These are phyloP conservation scores for Otus sunia DNA, from an alignment of 2,113 vertebrate species.

Conservation along the genomic window DNA sequence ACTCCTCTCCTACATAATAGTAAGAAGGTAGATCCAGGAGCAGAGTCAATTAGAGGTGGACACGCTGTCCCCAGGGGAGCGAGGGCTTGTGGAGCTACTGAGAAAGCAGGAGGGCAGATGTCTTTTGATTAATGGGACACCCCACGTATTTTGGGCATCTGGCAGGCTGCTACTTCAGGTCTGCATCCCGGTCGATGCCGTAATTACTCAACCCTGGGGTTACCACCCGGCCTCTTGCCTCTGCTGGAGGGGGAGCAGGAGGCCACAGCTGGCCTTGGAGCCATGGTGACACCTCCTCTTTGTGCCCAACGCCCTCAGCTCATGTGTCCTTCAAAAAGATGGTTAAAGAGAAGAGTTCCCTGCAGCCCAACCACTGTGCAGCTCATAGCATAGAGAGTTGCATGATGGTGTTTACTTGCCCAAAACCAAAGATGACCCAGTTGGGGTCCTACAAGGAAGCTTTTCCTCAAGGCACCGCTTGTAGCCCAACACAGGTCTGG, in stretches of 20 bases:
- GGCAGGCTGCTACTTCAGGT: neutral
- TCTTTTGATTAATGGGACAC: neutral
- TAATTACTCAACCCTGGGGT: neutral
- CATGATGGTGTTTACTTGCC: fast-evolving
- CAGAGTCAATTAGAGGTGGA: neutral
- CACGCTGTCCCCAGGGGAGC: neutral
- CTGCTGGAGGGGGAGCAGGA: neutral
- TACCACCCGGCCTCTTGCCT: neutral
- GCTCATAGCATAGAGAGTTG: neutral
- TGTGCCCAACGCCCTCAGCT: neutral
- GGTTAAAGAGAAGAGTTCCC: neutral
- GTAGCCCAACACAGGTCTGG: neutral
- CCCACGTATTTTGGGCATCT: neutral
- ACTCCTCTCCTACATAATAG: neutral
- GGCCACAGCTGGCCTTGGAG: neutral
- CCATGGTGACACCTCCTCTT: neutral
- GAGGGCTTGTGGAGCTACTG: neutral
- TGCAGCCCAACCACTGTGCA: fast-evolving
- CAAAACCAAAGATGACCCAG: neutral
- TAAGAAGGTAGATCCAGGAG: neutral
- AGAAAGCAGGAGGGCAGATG: neutral
- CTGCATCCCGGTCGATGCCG: neutral
- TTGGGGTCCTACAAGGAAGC: fast-evolving
- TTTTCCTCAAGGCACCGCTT: fast-evolving
- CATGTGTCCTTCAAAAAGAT: fast-evolving